Evolutionary conservation across 1,140 invertebrate genomes (phyloP).

Genomic region (Drosophila pseudoananassae): DNA sequence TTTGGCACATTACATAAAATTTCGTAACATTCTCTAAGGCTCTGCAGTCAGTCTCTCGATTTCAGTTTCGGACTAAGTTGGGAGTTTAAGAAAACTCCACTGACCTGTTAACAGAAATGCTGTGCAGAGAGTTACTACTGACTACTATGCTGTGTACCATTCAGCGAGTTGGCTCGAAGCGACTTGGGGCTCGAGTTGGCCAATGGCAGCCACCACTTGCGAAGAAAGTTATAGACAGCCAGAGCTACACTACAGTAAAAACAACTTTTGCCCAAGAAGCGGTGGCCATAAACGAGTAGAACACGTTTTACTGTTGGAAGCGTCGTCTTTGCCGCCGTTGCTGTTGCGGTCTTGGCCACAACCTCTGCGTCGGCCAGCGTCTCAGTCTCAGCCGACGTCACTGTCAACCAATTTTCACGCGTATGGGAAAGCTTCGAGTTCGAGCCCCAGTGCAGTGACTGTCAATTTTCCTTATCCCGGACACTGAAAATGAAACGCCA

Average conservation of each 20-base stretch:
- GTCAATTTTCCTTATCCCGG: constrained; percentile 74
- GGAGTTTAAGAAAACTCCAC: constrained; percentile 80
- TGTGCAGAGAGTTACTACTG: constrained; percentile 62
- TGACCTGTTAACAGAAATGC: constrained; percentile 80
- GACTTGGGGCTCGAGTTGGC: constrained; percentile 26
- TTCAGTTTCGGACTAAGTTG: constrained; percentile 63
- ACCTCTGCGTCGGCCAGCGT: constrained; percentile 7
- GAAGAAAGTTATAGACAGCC: constrained; percentile 76
- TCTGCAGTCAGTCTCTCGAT: constrained; percentile 40
- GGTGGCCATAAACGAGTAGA: constrained; percentile 72
- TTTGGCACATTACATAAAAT: constrained; percentile 81
- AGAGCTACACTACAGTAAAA: constrained; percentile 73
- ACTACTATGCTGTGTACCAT: constrained; percentile 30
- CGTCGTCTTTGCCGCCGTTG: constrained; percentile 1
- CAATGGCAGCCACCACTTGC: constrained; percentile 57
- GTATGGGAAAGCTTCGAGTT: constrained; percentile 71
- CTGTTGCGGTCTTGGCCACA: constrained; percentile 17
- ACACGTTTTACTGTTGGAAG: constrained; percentile 79
- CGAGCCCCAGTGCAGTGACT: constrained; percentile 49
- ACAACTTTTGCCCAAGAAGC: constrained; percentile 77
- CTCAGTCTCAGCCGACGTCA: background rate
- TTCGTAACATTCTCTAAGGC: constrained; percentile 77
- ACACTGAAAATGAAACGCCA: constrained; percentile 80
- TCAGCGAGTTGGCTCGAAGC: constrained; percentile 38
- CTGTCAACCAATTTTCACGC: constrained; percentile 36